Percentiles rank a stretch among this genome's conserved stretches.
Conservation (phyloP, 2,113 vertebrate species). For the Eulacestoma nigropectus region DNA sequence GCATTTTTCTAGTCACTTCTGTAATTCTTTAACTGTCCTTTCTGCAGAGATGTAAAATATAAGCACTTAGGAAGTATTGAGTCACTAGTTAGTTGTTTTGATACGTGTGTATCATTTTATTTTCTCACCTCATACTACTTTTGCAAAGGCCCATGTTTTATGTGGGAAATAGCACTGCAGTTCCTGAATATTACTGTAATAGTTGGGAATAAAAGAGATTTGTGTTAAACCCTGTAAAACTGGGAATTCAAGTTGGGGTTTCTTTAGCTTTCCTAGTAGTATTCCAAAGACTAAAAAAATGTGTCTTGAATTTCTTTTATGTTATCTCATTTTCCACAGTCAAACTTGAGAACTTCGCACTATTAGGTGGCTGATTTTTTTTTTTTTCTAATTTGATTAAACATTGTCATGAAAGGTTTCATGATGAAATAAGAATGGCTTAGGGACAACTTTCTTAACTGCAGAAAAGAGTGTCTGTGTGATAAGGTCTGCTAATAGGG, state of each 20-base stretch:
- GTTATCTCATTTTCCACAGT: neutral
- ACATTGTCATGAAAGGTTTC: neutral
- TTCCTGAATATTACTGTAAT: neutral
- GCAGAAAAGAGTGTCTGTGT: neutral
- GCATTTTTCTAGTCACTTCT: neutral
- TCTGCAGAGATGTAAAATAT: neutral
- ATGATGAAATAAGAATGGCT: neutral
- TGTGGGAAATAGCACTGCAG: neutral
- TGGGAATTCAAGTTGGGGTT: neutral
- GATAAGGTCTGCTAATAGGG: neutral
- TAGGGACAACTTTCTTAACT: neutral
- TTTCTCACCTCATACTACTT: neutral
- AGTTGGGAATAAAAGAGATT: neutral
- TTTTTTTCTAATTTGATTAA: neutral
- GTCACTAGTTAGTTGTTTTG: neutral
- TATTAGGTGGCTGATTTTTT: neutral
- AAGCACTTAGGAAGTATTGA: neutral
- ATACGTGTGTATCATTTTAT: neutral
- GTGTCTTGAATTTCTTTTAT: neutral
- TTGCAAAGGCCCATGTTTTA: neutral
- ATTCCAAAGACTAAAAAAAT: neutral
- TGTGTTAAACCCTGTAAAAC: neutral
- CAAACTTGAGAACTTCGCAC: neutral
- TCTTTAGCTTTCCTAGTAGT: neutral
- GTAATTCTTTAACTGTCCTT: neutral